A percentile compares a stretch with the other conserved stretches of the same genome.
Evolutionary conservation across 1,140 invertebrate genomes (phyloP).

Genomic region (Heliconius hewitsoni): DNA sequence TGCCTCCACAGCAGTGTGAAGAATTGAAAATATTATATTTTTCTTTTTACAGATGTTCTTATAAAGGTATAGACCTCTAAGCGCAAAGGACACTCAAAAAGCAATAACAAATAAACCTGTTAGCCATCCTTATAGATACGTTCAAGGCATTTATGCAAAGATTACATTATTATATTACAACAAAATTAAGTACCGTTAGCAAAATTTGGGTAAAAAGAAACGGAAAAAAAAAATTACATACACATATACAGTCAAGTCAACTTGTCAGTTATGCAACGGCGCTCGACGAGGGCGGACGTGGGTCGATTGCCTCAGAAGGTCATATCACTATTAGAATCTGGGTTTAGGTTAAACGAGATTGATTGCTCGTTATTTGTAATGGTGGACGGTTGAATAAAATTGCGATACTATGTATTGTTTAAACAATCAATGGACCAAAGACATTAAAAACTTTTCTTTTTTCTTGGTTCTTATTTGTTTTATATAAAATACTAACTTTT

Average conservation of each 20-base stretch:
- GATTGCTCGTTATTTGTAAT: constrained; percentile 27
- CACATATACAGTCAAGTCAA: not conserved
- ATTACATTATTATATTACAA: too few species aligned
- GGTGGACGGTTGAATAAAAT: constrained; percentile 10
- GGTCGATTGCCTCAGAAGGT: constrained; percentile 52
- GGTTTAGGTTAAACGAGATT: constrained; percentile 37
- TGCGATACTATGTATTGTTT: constrained; percentile 4
- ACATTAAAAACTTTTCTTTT: too few species aligned
- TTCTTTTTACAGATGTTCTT: too few species aligned
- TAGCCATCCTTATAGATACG: too few species aligned
- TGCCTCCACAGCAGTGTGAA: too few species aligned
- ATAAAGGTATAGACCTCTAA: too few species aligned
- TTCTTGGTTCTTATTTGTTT: too few species aligned
- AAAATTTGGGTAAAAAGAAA: not conserved
- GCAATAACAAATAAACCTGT: too few species aligned
- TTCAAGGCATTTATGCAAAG: too few species aligned
- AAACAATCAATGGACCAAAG: not conserved
- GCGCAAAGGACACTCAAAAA: too few species aligned
- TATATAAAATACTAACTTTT: too few species aligned
- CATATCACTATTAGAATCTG: constrained; percentile 31
- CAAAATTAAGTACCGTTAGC: not conserved
- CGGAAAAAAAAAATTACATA: not conserved
- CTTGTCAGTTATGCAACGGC: constrained; percentile 43
- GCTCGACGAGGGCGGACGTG: constrained; percentile 43
- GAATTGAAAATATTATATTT: too few species aligned